A percentile compares a stretch with the other conserved stretches of the same genome.
phyloP scores from a whole-genome alignment of 2,888 invertebrate species.

The Drosophila anomalata region DNA sequence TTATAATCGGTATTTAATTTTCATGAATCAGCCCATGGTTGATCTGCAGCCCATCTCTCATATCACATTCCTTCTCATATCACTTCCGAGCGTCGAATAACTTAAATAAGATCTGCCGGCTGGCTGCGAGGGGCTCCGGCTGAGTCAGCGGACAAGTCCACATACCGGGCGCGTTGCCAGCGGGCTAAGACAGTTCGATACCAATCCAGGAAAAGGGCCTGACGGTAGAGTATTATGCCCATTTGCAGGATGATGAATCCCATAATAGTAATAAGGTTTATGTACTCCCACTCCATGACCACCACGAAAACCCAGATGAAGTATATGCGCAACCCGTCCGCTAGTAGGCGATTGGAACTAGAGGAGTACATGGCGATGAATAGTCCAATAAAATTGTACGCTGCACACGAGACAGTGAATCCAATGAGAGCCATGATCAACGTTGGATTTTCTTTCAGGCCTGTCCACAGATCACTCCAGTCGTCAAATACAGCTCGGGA shows the following conservation, averaged over 20 bases:
- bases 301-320: slow-evolving; percentile 95
- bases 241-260: slow-evolving; percentile 91
- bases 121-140: slow-evolving; percentile 63
- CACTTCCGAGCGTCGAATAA: neutral
- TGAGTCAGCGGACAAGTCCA: slow-evolving; percentile 62
- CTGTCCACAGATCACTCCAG: slow-evolving; percentile 92
- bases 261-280: slow-evolving; percentile 90
- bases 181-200: slow-evolving; percentile 68
- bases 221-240: slow-evolving; percentile 94
- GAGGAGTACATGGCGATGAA: slow-evolving; percentile 97
- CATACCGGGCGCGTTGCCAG: slow-evolving; percentile 73
- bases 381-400: slow-evolving; percentile 96
- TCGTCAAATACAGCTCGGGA: slow-evolving; percentile 92
- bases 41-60: slow-evolving; percentile 52
- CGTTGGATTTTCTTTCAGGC: slow-evolving; percentile 87
- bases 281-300: slow-evolving; percentile 90
- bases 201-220: slow-evolving; percentile 84
- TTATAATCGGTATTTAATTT: slow-evolving; percentile 46
- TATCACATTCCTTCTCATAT: slow-evolving; percentile 61
- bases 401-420: slow-evolving; percentile 92
- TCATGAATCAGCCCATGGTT: slow-evolving; percentile 36
- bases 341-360: slow-evolving; percentile 95
- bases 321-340: slow-evolving; percentile 94
- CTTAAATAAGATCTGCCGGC: slow-evolving; percentile 79
- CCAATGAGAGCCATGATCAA: slow-evolving; percentile 88